phyloP scores from a whole-genome alignment of 2,797 vertebrate species.

The Philypnodon macrostomus region DNA sequence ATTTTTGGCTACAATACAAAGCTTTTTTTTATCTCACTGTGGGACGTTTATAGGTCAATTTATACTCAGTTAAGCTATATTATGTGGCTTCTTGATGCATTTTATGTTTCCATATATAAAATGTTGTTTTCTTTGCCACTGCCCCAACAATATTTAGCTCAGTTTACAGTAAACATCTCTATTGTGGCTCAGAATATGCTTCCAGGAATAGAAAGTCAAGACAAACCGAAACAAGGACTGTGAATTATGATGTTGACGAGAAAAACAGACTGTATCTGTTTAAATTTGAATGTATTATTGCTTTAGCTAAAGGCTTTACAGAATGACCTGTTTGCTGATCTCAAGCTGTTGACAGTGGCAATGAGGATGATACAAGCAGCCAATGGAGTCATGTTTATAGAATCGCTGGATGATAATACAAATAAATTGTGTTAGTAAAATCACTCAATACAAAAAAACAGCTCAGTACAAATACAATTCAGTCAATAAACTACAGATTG shows the following conservation, averaged over 20 bases:
- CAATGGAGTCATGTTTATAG: too few relatives aligned
- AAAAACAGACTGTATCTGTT: too few relatives aligned
- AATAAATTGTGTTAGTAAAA: too few relatives aligned
- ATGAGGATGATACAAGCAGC: too few relatives aligned
- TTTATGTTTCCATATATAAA: background rate
- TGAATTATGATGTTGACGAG: background rate
- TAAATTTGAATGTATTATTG: too few relatives aligned
- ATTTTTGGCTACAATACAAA: constrained; percentile 1
- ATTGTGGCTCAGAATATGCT: background rate
- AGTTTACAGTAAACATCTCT: constrained; percentile 1
- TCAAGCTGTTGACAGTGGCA: too few relatives aligned
- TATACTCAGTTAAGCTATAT: constrained; percentile 3
- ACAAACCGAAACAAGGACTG: background rate
- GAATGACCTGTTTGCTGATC: too few relatives aligned
- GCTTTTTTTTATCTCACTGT: constrained; percentile 6
- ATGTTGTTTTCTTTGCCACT: background rate
- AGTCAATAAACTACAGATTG: too few relatives aligned
- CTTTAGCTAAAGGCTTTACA: too few relatives aligned
- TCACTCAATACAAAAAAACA: too few relatives aligned
- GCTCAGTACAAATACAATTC: too few relatives aligned
- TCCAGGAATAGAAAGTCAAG: background rate
- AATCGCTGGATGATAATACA: background rate
- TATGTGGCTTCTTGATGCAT: background rate
- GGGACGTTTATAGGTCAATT: constrained; percentile 4
- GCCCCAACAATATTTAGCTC: background rate